Evolutionary conservation across 2,888 invertebrate species (phyloP), one percentile per base, ranked within the genome.

Genomic region (Spodoptera picta): DNA sequence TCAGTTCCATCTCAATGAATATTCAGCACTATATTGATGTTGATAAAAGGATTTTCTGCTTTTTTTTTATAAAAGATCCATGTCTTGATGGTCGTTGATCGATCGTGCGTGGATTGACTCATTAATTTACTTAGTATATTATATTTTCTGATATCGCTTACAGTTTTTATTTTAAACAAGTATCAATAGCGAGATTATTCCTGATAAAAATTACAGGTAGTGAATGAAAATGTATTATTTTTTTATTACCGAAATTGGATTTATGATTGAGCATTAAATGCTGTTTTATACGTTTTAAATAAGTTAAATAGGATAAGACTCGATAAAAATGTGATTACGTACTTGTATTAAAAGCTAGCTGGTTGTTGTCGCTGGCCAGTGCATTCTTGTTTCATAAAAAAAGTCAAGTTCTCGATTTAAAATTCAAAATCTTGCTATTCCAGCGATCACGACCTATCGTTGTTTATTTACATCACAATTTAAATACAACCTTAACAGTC

Each of bases 341-440:
- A 72, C 60, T 31, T 36, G 36, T 36, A 36, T 36, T 71, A 60
- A 60, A 56, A 47, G 57, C 14, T 51, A 64, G 62, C 63, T 61
- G 66, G 65, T 74, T 65, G 60, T 52, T 60, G 70, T 67, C 56
- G 54, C 51, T 67, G 52, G 46, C 66, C 49, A 65, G 60, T 65
- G 62, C 58, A 73, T 77, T 63, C 65, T 53, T 58, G 64, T 69
- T 65, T 58, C 64, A 36, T 69, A 65, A 69, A 79, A 69, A 75
- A 76, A 69, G 62, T 51, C 62, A 71, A 73, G 72, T 77, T 79
- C 79, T 75, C 63, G 66, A 83, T 83, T 83, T 84, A 77, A 86
- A 83, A 81, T 85, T 85, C 79, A 81, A 84, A 86, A 83, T 81
- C 67, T 78, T 74, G 75, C 77, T 73, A 75, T 81, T 79, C 75